Base-by-base conservation (phyloP, 2,888 invertebrate genomes). In the Pristionchus japonicus region DNA sequence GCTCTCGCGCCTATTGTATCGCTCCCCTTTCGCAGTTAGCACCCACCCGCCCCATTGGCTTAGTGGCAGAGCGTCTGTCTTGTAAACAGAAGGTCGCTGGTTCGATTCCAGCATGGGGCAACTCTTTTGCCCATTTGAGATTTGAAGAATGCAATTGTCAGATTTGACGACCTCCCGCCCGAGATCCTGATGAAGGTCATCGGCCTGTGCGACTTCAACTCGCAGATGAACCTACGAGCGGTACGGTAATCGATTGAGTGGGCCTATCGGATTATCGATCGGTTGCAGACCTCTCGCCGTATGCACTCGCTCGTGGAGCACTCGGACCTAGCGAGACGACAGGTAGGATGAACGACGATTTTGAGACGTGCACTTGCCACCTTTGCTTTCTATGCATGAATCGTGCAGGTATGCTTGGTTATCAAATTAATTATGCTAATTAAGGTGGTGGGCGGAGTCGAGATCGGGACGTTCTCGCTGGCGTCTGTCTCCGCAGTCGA, bases 211-310 rank as follows among this genome's bases (percentile, higher is more conserved):
- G 87, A 87, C 87, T 87, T 87, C 87, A 64, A 47, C 37, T 37
- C 87, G 40, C 87, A 87, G 87, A 87, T 87, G 87, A 17, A 87
- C 87, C 77, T 87, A n/a, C n/a, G 87, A 52, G 87, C 87, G 87
- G 87, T 87, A 57, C 49, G 82, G 27, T 83, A n/a, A 43, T 64
- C 85, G 84, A 52, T 47, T 74, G 17, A 34, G 34, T 37, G 2
- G 31, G 13, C 37, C n/a, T 43, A 47, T 31, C 37, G 52, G n/a
- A 43, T n/a, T 83, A 83, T 52, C 37, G 52, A 49, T 52, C 7
- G 27, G 17, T 83, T 86, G 47, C 47, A 86, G 86, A 70, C 86
- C 31, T 86, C 86, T 1, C 86, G 86, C 34, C 67, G 86, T 37
- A 86, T 86, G 86, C 70, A 86, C 86, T 86, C 86, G 9, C 86